Conservation (phyloP, 2,888 invertebrate species). For the Syrista parreyssii region DNA sequence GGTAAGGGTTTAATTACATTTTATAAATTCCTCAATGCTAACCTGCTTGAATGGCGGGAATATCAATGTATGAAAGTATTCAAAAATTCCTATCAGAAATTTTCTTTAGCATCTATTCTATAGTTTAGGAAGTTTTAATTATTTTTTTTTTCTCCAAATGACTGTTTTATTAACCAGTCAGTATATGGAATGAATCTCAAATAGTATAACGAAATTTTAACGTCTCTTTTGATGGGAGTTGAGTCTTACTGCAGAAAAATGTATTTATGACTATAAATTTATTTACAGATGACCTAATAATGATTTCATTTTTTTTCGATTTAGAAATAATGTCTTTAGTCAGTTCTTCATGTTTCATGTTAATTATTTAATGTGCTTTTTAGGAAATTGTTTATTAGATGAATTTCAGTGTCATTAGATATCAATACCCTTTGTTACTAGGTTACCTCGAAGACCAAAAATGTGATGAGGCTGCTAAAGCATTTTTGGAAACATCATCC, state of each 20-base stretch:
- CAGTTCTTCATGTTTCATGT: neutral
- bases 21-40: slow-evolving; percentile 3
- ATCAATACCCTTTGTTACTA: slow-evolving; percentile 21
- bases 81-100: neutral
- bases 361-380: neutral
- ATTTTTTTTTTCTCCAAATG: neutral
- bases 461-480: slow-evolving; percentile 50
- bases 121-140: neutral
- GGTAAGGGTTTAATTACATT: slow-evolving; percentile 46
- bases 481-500: slow-evolving; percentile 51
- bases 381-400: neutral
- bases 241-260: no score
- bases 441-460: slow-evolving; percentile 60
- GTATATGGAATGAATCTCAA: neutral
- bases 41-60: slow-evolving; percentile 19
- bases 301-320: neutral
- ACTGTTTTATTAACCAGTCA: neutral
- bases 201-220: neutral
- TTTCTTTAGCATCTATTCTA: neutral
- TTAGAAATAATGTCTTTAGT: neutral
- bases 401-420: neutral
- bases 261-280: neutral
- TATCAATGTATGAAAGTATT: slow-evolving; percentile 5
- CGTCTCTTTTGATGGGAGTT: neutral
- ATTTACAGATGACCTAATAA: neutral